Percentiles rank a stretch among this genome's conserved stretches.
Evolutionary conservation across 2,113 vertebrate genomes (phyloP).

Genomic region (Gopherus evgoodei): DNA sequence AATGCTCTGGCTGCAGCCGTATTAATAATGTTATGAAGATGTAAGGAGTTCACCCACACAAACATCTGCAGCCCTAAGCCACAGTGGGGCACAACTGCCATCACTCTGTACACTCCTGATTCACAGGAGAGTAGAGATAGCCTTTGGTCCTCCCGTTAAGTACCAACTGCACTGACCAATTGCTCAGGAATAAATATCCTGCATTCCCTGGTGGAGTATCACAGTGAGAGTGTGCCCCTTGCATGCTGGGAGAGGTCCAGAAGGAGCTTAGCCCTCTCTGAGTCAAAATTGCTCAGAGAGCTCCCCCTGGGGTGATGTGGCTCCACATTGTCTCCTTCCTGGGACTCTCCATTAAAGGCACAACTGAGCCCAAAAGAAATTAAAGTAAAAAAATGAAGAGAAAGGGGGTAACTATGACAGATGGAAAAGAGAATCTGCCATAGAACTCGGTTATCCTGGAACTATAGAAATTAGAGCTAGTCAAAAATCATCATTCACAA

Average conservation of each 20-base stretch:
- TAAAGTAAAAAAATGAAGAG: background rate
- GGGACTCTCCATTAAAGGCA: background rate
- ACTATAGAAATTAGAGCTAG: background rate
- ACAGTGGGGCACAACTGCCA: background rate
- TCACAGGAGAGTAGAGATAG: background rate
- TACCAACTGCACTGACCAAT: background rate
- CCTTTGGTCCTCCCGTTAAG: background rate
- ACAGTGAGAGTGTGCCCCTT: background rate
- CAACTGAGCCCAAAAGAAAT: background rate
- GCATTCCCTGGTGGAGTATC: background rate
- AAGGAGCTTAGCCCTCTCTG: background rate
- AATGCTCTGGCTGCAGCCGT: background rate
- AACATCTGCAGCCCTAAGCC: background rate
- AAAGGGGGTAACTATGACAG: background rate
- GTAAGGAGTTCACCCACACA: background rate
- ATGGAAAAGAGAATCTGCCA: background rate
- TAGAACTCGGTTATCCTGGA: background rate
- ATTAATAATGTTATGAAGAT: accelerated
- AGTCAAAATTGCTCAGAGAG: background rate
- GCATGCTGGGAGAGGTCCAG: background rate
- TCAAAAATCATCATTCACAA: background rate
- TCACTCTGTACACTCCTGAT: background rate
- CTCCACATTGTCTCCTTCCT: accelerated
- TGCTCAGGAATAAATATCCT: background rate
- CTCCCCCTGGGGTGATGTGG: background rate